Conservation (phyloP, 2,113 vertebrate species). For the Cololabis saira region DNA sequence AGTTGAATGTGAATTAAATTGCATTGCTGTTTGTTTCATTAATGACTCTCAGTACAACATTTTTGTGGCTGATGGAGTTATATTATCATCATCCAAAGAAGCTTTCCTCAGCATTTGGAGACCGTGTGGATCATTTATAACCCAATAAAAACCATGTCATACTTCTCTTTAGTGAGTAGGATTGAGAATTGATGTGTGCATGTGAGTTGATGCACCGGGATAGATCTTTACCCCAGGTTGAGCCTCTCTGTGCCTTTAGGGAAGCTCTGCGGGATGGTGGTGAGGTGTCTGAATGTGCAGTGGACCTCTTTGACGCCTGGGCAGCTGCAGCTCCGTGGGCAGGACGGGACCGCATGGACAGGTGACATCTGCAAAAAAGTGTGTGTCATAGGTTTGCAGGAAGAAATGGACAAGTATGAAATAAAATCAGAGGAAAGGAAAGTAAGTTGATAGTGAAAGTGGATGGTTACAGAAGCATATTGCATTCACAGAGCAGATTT, state of each 20-base stretch:
- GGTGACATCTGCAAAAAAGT: conserved; percentile 23
- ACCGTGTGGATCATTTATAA: too few species aligned
- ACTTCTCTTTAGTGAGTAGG: too few species aligned
- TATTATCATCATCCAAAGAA: too few species aligned
- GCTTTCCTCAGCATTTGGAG: too few species aligned
- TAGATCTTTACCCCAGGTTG: conserved; percentile 78
- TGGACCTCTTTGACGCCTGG: conserved; percentile 81
- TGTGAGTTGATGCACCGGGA: too few species aligned
- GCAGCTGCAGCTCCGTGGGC: conserved; percentile 80
- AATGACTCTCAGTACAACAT: background rate
- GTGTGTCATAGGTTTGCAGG: background rate
- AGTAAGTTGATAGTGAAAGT: too few species aligned
- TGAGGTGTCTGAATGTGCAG: conserved; percentile 84
- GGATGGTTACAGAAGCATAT: too few species aligned
- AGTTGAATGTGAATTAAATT: too few species aligned
- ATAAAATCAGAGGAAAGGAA: background rate
- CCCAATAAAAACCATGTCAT: too few species aligned
- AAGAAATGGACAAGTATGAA: background rate
- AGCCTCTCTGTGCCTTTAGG: conserved; percentile 79
- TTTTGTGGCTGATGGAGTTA: too few species aligned
- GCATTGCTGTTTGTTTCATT: background rate
- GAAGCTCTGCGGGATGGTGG: conserved; percentile 64
- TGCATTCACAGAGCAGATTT: too few species aligned
- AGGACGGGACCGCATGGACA: conserved; percentile 43
- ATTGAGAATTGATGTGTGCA: too few species aligned